These are phyloP conservation scores for Cisticola juncidis DNA, from an alignment of 2,113 vertebrate species.

Conservation along the genomic window DNA sequence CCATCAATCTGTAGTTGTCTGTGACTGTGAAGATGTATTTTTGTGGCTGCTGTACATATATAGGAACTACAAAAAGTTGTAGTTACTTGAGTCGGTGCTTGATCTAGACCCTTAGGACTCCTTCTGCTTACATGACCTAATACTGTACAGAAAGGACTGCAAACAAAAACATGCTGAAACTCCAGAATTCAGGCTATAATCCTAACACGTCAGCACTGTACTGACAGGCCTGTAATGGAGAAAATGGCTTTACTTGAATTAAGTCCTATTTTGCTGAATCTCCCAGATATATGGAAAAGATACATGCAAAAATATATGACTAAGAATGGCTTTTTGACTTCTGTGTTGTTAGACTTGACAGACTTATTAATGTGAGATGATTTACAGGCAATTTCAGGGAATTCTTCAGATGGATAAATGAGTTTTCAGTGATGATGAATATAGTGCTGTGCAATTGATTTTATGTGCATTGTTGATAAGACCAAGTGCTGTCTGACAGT, in stretches of 20 bases:
- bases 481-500: not conserved
- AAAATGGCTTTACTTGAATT: not conserved
- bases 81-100: accelerated
- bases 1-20: not conserved
- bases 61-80: not conserved
- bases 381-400: slow-evolving; percentile 5
- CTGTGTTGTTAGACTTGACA: not conserved
- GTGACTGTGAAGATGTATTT: not conserved
- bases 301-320: not conserved
- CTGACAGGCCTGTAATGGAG: not conserved
- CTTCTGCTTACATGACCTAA: not conserved
- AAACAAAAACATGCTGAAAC: not conserved
- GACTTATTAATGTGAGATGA: not conserved
- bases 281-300: not conserved
- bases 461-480: not conserved
- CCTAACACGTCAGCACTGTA: not conserved
- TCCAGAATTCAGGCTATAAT: not conserved
- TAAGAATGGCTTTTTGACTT: not conserved
- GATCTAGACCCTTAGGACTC: not conserved
- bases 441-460: not conserved
- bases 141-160: not conserved
- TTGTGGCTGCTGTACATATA: not conserved
- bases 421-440: not conserved
- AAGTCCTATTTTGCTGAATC: not conserved
- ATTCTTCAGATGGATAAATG: not conserved